These are phyloP conservation scores for Arvicanthis niloticus DNA, from an alignment of 2,113 vertebrate species.

Conservation along the genomic window DNA sequence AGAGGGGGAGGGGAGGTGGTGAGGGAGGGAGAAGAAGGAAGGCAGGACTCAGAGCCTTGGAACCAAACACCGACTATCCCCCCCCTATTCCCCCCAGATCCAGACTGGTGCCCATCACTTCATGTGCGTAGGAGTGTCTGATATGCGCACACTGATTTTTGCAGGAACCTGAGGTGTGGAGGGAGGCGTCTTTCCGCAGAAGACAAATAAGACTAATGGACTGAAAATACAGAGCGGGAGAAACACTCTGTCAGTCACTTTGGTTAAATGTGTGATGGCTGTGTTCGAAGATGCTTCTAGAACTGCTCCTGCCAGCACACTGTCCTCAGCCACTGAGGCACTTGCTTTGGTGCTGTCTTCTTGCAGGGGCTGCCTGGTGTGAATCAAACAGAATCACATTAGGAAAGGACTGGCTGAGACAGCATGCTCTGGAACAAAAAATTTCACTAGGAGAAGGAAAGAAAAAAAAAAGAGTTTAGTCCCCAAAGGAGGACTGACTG, in stretches of 20 bases:
- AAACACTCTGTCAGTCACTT: slow-evolving; percentile 57
- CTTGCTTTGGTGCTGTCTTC: background rate
- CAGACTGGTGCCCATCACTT: background rate
- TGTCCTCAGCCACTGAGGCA: slow-evolving; percentile 43
- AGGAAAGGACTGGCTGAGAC: slow-evolving; percentile 54
- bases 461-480: slow-evolving; percentile 46
- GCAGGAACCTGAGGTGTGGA: slow-evolving; percentile 45
- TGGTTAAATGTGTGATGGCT: slow-evolving; percentile 50
- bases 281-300: slow-evolving; percentile 45
- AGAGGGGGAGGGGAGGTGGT: too few species aligned
- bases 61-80: slow-evolving; percentile 24
- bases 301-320: slow-evolving; percentile 46
- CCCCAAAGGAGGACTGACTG: slow-evolving; percentile 48
- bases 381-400: slow-evolving; percentile 78
- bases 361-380: slow-evolving; percentile 37
- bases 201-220: slow-evolving; percentile 67
- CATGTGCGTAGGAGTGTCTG: slow-evolving; percentile 31
- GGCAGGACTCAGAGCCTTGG: slow-evolving; percentile 10
- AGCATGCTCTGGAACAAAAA: slow-evolving; percentile 57
- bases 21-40: background rate
- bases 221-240: slow-evolving; percentile 14
- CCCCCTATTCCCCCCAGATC: background rate
- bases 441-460: slow-evolving; percentile 31
- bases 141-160: slow-evolving; percentile 50
- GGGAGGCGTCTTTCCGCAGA: slow-evolving; percentile 6